These are phyloP conservation scores for Brachionus rotundiformis DNA, from an alignment of 1,140 invertebrate species.

Conservation along the genomic window DNA sequence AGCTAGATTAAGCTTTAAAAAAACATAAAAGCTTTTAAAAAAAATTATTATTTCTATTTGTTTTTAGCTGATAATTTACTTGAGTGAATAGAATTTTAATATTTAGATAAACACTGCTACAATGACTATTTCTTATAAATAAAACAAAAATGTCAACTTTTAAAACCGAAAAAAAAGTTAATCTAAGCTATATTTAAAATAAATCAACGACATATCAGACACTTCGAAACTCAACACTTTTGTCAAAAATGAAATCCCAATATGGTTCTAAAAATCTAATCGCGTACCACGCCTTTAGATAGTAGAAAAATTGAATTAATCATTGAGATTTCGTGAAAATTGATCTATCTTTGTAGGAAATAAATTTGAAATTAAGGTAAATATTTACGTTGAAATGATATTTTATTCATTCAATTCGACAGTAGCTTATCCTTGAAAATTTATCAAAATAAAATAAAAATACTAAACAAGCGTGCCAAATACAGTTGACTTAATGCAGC, in stretches of 20 bases:
- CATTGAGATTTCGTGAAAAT: slow-evolving; percentile 11
- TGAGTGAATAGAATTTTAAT: neutral
- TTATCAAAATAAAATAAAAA: neutral
- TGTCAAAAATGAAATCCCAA: neutral
- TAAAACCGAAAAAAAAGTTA: neutral
- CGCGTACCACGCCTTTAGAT: neutral
- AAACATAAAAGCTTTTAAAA: too few species aligned
- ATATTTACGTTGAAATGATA: slow-evolving; percentile 16
- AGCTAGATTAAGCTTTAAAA: too few species aligned
- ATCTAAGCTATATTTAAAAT: neutral
- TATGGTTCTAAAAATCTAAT: neutral
- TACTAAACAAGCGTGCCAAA: slow-evolving; percentile 25
- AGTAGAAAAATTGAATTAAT: neutral
- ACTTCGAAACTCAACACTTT: neutral
- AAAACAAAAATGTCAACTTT: too few species aligned
- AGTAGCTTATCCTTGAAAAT: slow-evolving; percentile 19
- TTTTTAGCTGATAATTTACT: too few species aligned
- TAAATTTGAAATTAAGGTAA: neutral
- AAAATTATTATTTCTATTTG: too few species aligned
- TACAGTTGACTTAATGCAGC: slow-evolving; percentile 17
- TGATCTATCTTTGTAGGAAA: neutral
- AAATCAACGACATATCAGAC: neutral
- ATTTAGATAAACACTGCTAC: too few species aligned
- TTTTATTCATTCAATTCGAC: neutral
- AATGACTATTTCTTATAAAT: too few species aligned